These are phyloP conservation scores for Macquaria ambigua DNA, from an alignment of 2,113 vertebrate species.

Conservation along the genomic window DNA sequence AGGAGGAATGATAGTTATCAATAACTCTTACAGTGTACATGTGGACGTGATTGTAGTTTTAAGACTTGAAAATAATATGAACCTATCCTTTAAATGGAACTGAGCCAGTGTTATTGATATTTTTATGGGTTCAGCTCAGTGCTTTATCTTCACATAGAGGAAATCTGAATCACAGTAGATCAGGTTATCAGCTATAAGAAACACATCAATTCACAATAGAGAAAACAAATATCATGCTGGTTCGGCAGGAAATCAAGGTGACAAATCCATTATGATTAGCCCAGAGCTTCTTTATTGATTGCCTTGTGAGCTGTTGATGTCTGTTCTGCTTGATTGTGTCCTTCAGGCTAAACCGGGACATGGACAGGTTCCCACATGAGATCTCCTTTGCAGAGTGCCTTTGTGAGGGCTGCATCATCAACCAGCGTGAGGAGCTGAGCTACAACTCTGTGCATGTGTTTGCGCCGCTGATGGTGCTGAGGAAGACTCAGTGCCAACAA, in stretches of 20 bases:
- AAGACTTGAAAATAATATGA: too few relatives aligned
- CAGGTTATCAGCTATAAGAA: not conserved
- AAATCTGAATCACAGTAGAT: not conserved
- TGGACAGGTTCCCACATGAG: constrained; percentile 77
- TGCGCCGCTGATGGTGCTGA: constrained; percentile 79
- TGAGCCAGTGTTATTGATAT: too few relatives aligned
- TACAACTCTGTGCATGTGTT: constrained; percentile 85
- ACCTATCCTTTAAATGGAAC: not conserved
- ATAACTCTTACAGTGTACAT: too few relatives aligned
- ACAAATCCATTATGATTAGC: not conserved
- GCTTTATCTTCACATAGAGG: not conserved
- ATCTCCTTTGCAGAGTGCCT: constrained; percentile 85
- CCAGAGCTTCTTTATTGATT: not conserved
- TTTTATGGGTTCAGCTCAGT: not conserved
- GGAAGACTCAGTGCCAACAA: constrained; percentile 65
- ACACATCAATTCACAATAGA: not conserved
- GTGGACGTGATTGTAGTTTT: too few relatives aligned
- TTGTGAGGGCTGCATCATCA: constrained; percentile 85
- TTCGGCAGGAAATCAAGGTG: too few relatives aligned
- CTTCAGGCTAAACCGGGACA: constrained; percentile 76
- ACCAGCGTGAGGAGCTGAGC: constrained; percentile 17
- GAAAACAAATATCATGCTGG: not conserved
- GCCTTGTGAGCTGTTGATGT: not conserved
- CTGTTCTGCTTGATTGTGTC: not conserved
- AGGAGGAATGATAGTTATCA: too few relatives aligned